Percentiles rank a stretch among this genome's conserved stretches.
These are phyloP conservation scores for Misgurnus mizolepis DNA, from an alignment of 2,113 vertebrate genomes.

Conservation along the genomic window DNA sequence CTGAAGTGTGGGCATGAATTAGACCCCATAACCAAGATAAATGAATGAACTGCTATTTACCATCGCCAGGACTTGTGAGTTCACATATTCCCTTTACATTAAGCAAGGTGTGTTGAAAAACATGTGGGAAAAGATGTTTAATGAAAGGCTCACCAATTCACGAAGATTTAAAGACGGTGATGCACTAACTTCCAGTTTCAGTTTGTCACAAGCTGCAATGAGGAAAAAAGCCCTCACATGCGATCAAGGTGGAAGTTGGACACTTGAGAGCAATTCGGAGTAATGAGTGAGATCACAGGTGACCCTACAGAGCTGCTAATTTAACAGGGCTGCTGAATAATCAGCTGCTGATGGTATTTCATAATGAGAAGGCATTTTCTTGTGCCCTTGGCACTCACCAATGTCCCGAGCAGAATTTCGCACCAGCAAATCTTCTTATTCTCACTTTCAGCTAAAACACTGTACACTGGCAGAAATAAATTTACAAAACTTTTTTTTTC, in stretches of 20 bases:
- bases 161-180: background rate
- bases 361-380: conserved; percentile 36
- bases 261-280: conserved; percentile 10
- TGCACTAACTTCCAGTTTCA: background rate
- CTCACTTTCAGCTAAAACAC: conserved; percentile 3
- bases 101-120: conserved; percentile 10
- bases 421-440: conserved; percentile 4
- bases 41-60: conserved; percentile 41
- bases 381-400: conserved; percentile 22
- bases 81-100: conserved; percentile 32
- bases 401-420: conserved; percentile 29
- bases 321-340: conserved; percentile 39
- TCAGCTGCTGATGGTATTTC: conserved; percentile 30
- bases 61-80: conserved; percentile 11
- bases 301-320: conserved; percentile 39
- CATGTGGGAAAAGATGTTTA: background rate
- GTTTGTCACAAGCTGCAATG: conserved; percentile 20
- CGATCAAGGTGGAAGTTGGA: conserved; percentile 40
- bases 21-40: conserved; percentile 40
- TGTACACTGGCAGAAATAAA: background rate
- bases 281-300: conserved; percentile 56
- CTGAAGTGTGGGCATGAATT: conserved; percentile 38
- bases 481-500: background rate
- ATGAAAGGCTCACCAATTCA: background rate
- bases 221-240: conserved; percentile 45